Percentiles rank a stretch among this genome's conserved stretches.
These are phyloP conservation scores for Coremacera marginata DNA, from an alignment of 2,888 invertebrate species.

Conservation along the genomic window DNA sequence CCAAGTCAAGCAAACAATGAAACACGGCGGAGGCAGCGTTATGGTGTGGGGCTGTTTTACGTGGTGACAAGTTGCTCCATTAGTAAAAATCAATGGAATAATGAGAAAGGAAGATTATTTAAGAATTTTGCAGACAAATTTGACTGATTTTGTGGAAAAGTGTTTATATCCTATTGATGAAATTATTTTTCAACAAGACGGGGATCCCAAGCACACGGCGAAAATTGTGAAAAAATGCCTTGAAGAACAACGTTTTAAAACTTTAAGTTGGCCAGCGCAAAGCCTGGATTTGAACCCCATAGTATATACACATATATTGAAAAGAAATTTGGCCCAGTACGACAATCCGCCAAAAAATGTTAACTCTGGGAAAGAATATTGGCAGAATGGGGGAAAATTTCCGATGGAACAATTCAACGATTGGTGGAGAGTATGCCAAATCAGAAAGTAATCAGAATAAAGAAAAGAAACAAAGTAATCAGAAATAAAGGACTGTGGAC, in stretches of 20 bases:
- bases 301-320: too few species aligned
- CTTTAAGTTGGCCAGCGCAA: background rate
- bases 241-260: too few species aligned
- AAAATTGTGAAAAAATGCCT: too few species aligned
- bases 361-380: background rate
- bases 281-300: too few species aligned
- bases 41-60: constrained; percentile 3
- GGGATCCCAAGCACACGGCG: too few species aligned
- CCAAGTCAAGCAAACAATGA: background rate
- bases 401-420: background rate
- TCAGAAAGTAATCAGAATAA: too few species aligned
- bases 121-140: background rate
- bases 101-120: constrained; percentile 3
- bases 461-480: too few species aligned
- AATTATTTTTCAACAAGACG: too few species aligned
- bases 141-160: background rate
- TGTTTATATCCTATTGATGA: too few species aligned
- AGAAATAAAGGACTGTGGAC: too few species aligned
- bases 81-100: background rate
- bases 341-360: background rate
- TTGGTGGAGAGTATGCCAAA: too few species aligned
- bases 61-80: background rate
- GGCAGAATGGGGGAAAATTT: background rate
- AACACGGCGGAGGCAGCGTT: background rate
- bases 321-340: too few species aligned